phyloP scores from a whole-genome alignment of 1,140 invertebrate species.

The Drosophila pallidifrons region DNA sequence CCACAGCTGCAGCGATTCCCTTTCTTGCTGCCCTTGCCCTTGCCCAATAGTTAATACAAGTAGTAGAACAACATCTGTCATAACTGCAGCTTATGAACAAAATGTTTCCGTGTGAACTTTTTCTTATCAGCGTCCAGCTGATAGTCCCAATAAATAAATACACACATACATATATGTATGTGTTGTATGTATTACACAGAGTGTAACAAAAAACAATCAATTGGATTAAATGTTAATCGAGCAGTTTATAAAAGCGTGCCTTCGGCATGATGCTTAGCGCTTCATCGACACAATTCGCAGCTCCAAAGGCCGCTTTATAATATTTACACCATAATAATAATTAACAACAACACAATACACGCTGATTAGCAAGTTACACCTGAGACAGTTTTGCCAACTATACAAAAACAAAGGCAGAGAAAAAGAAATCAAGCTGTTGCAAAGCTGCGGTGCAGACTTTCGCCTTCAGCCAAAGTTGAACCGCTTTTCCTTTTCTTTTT shows the following conservation, averaged over 20 bases:
- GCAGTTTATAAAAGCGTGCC: conserved; percentile 65
- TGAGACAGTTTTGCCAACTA: neutral
- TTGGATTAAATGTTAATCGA: conserved; percentile 38
- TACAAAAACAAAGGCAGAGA: neutral
- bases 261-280: conserved; percentile 39
- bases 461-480: neutral
- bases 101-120: conserved; percentile 77
- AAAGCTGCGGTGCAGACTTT: neutral
- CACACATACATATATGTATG: neutral
- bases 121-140: conserved; percentile 60
- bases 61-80: conserved; percentile 36
- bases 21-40: neutral
- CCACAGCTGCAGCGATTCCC: conserved; percentile 53
- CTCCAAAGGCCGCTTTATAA: conserved; percentile 10
- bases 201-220: conserved; percentile 13
- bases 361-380: conserved; percentile 9
- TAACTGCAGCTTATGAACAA: conserved; percentile 65
- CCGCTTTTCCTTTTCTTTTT: neutral
- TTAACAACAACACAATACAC: neutral
- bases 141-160: conserved; percentile 56
- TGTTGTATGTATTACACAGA: neutral
- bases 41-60: neutral
- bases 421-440: neutral
- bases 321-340: neutral
- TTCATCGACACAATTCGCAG: conserved; percentile 1